These are phyloP conservation scores for Hydrolagus affinis DNA, from an alignment of 2,113 vertebrate genomes.

Conservation along the genomic window DNA sequence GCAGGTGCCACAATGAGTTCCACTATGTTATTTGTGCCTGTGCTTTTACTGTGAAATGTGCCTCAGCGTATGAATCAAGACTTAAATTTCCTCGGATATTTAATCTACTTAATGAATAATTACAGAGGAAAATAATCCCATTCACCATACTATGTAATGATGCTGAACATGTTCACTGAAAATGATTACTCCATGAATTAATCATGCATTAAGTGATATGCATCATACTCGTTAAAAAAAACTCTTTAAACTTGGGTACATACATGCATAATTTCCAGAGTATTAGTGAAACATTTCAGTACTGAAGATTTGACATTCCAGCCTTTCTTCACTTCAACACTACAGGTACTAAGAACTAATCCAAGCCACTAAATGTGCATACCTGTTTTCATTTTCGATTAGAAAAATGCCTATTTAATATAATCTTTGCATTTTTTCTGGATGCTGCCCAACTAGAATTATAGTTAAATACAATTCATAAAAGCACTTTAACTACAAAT, in stretches of 20 bases:
- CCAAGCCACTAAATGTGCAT: background rate
- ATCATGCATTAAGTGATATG: slow-evolving; percentile 13
- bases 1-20: slow-evolving; percentile 1
- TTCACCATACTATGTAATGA: slow-evolving; percentile 24
- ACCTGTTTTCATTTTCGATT: background rate
- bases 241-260: background rate
- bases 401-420: slow-evolving; percentile 1
- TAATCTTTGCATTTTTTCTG: background rate
- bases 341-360: slow-evolving; percentile 4
- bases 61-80: slow-evolving; percentile 13
- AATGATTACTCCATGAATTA: slow-evolving; percentile 31
- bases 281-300: slow-evolving; percentile 5
- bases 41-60: slow-evolving; percentile 24
- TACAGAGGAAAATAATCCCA: slow-evolving; percentile 31
- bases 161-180: slow-evolving; percentile 20
- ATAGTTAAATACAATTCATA: background rate
- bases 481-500: background rate
- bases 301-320: slow-evolving; percentile 6
- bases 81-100: slow-evolving; percentile 26
- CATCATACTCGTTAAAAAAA: background rate
- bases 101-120: slow-evolving; percentile 28
- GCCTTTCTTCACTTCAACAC: slow-evolving; percentile 9
- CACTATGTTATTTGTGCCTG: slow-evolving; percentile 1
- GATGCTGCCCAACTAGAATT: background rate
- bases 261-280: slow-evolving; percentile 21